Conservation (phyloP, 2,113 vertebrate species). For the Genyomyrus donnyi region DNA sequence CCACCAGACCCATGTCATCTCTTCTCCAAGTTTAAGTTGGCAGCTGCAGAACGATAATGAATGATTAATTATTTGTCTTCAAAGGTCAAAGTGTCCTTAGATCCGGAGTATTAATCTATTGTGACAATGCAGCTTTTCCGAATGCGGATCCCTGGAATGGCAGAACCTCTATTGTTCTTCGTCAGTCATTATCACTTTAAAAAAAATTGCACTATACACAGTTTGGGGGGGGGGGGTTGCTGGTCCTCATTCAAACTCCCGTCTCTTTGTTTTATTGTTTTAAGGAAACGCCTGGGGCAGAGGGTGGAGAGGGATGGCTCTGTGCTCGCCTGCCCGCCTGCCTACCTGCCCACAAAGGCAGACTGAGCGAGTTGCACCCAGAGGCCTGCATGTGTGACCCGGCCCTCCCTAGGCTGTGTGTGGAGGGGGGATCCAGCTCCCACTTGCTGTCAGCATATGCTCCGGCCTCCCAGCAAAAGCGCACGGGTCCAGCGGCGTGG, state of each 20-base stretch:
- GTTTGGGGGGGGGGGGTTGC: background rate
- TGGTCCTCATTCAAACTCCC: background rate
- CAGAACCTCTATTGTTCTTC: background rate
- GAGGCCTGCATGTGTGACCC: background rate
- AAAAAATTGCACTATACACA: background rate
- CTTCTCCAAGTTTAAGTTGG: background rate
- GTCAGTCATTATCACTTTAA: background rate
- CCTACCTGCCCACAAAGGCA: background rate
- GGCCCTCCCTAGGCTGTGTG: background rate
- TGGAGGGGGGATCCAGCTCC: conserved; percentile 9
- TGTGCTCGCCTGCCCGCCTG: background rate
- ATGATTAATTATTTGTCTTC: conserved; percentile 13
- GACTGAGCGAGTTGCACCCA: background rate
- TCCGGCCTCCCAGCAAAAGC: conserved; percentile 35
- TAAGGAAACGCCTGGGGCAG: background rate
- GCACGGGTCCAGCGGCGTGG: conserved; percentile 42
- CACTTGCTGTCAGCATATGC: conserved; percentile 18
- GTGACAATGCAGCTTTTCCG: background rate
- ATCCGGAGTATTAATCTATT: background rate
- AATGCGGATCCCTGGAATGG: background rate
- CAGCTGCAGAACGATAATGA: background rate
- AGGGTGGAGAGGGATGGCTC: background rate
- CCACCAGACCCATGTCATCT: background rate
- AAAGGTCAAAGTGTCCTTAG: background rate
- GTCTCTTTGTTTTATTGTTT: conserved; percentile 15